Base-by-base conservation (phyloP, 2,113 vertebrate genomes). In the Rhinopithecus roxellana region DNA sequence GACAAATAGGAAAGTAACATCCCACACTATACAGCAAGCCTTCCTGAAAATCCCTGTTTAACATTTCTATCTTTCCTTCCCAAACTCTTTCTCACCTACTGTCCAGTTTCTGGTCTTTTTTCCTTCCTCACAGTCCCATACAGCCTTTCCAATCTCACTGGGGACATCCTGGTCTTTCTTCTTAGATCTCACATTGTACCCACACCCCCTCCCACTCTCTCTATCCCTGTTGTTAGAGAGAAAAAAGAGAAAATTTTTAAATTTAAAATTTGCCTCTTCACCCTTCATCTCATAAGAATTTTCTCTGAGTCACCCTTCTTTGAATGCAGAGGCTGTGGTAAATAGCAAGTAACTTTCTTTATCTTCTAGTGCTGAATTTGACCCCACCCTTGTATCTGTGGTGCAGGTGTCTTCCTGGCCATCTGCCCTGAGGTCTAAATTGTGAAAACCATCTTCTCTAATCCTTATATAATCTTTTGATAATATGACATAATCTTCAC, bases 1-100 rank as follows among this genome's bases (percentile, higher is more conserved):
- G 25, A 80, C 16, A 23, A 17, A 38, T 14, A 45, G 43, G 80
- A 59, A 18, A 22, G 52, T 32, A 8, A 20, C 40, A 30, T 38
- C n/a, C 30, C 7, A 52, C 0, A 9, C 10, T 0, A 5, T 1
- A 40, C 30, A 32, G 20, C 32, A 61, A 13, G 13, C 3, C 45
- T 35, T 40, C 50, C 45, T 93, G 38, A 84, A 78, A 74, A 30
- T 18, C 8, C 35, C 64, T 72, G 25, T 23, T 23, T 8, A 57
- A 48, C 55, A 23, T 79, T 59, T n/a, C 45, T 72, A 4, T n/a
- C 50, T 79, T 85, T 40, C 78, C 38, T 82, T 7, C 38, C 59
- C 86, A 78, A 13, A 67, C 8, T 69, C 57, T 64, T 77, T 64
- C 64, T 78, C 45, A 38, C n/a, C 35, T 35, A 12, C 55, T 79